Conservation (phyloP, 1,140 invertebrate genomes). For the Penaeus vannamei region DNA sequence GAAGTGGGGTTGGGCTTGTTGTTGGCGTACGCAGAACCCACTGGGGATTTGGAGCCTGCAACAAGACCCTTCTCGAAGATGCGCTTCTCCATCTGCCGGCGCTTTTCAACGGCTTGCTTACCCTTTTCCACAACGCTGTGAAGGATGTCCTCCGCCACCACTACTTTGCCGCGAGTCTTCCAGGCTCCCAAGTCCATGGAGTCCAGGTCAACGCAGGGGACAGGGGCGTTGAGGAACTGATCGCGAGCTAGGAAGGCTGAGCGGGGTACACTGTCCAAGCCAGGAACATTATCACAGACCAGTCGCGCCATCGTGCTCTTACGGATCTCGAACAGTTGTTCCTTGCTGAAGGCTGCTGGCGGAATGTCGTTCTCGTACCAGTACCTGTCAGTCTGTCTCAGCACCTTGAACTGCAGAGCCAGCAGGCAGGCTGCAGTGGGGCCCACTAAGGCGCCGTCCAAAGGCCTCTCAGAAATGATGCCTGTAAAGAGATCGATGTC, state of each 20-base stretch:
- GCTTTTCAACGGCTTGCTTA: slow-evolving; percentile 63
- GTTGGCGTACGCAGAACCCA: slow-evolving; percentile 74
- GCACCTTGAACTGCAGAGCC: slow-evolving; percentile 85
- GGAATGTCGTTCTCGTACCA: slow-evolving; percentile 86
- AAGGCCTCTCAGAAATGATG: slow-evolving; percentile 82
- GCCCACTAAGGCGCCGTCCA: slow-evolving; percentile 81
- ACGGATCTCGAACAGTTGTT: slow-evolving; percentile 88
- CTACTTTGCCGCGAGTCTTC: slow-evolving; percentile 66
- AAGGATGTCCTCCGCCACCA: slow-evolving; percentile 63
- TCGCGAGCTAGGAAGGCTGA: slow-evolving; percentile 81
- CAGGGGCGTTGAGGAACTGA: slow-evolving; percentile 79
- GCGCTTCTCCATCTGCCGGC: slow-evolving; percentile 67
- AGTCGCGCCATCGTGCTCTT: slow-evolving; percentile 86
- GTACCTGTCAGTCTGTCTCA: slow-evolving; percentile 86
- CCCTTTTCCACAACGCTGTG: slow-evolving; percentile 66
- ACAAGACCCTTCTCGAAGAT: slow-evolving; percentile 70
- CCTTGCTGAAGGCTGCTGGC: slow-evolving; percentile 79
- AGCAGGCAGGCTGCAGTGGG: slow-evolving; percentile 89
- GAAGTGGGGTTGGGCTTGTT: slow-evolving; percentile 75
- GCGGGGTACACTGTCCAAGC: slow-evolving; percentile 74
- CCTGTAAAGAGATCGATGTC: slow-evolving; percentile 92
- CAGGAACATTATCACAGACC: slow-evolving; percentile 88
- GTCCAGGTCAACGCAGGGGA: slow-evolving; percentile 60
- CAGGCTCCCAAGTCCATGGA: slow-evolving; percentile 49
- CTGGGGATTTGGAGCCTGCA: slow-evolving; percentile 73